A percentile compares a stretch with the other conserved stretches of the same genome.
phyloP scores from a whole-genome alignment of 2,888 invertebrate species.

The Amphipoea oculea region DNA sequence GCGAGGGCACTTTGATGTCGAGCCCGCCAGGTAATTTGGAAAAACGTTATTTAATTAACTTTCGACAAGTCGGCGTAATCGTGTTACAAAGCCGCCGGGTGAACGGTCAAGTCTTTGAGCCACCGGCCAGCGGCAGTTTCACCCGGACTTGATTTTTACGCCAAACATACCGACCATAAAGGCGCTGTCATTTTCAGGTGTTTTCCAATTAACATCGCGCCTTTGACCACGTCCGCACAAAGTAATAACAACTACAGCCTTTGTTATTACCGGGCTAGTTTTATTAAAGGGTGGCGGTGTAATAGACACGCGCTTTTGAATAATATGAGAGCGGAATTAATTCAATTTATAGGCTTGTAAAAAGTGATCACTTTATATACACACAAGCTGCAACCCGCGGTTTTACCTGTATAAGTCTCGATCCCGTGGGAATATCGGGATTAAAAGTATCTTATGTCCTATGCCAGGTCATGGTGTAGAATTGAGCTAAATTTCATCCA shows the following conservation, averaged over 20 bases:
- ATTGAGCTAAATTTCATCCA: background rate
- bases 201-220: slow-evolving; percentile 89
- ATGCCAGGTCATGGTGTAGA: background rate
- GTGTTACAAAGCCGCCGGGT: slow-evolving; percentile 88
- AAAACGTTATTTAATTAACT: slow-evolving; percentile 91
- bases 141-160: slow-evolving; percentile 88
- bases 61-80: slow-evolving; percentile 90
- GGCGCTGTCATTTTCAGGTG: slow-evolving; percentile 90
- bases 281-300: slow-evolving; percentile 80
- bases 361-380: slow-evolving; percentile 25
- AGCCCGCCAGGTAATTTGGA: slow-evolving; percentile 88
- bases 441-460: background rate
- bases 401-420: background rate
- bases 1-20: slow-evolving; percentile 86
- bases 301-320: slow-evolving; percentile 76
- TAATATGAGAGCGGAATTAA: slow-evolving; percentile 57
- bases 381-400: background rate
- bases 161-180: slow-evolving; percentile 86
- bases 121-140: slow-evolving; percentile 71
- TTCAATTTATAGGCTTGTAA: slow-evolving; percentile 41
- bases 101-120: slow-evolving; percentile 88
- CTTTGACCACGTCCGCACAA: slow-evolving; percentile 87
- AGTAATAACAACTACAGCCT: slow-evolving; percentile 81
- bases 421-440: background rate
- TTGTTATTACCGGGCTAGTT: slow-evolving; percentile 84